Base-by-base conservation (phyloP, 2,113 vertebrate species). In the Alectura lathami region DNA sequence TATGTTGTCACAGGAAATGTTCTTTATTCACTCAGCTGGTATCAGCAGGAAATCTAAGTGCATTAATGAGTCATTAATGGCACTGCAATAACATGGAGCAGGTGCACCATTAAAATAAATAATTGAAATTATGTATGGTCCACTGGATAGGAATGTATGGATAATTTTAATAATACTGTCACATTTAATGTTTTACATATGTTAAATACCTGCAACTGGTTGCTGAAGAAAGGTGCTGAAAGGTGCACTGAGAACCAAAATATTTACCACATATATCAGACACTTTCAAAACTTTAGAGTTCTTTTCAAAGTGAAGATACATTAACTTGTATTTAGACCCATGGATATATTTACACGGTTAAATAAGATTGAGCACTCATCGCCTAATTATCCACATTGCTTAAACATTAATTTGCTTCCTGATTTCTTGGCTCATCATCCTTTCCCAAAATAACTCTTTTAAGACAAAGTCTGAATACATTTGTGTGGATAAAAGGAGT, bases 1-100 rank as follows among this genome's bases (percentile, higher is more conserved):
- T 75, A 75, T 85, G 82, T 92, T 75, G 7, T 78, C 86, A 40
- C 53, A 92, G 89, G 81, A 95, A 92, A 89, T 60, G 89, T 29
- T 83, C 16, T 83, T 92, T 36, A 68, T 76, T 88, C 26, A n/a
- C 88, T 81, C 38, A 86, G 18, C 68, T 70, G 9, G 7, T 62
- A 88, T 74, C 77, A 91, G 66, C 73, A 75, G 66, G 77, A 94
- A 92, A 87, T 51, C 42, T 72, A 75, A 93, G 74, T 45, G 54
- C 6, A 47, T 89, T 56, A 72, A 79, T n/a, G 70, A 84, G 57
- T 68, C 34, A 78, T 82, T 91, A 89, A 91, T 79, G 53, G 2
- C 4, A 79, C 30, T 87, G 36, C 42, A 87, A 68, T 72, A 82
- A n/a, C 38, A 68, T 91, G 53, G 30, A 87, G 17, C 20, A 91